Percentiles rank a stretch among this genome's conserved stretches.
These are phyloP conservation scores for Chaetogeoica ovagalla DNA, from an alignment of 2,888 invertebrate genomes.

Conservation along the genomic window DNA sequence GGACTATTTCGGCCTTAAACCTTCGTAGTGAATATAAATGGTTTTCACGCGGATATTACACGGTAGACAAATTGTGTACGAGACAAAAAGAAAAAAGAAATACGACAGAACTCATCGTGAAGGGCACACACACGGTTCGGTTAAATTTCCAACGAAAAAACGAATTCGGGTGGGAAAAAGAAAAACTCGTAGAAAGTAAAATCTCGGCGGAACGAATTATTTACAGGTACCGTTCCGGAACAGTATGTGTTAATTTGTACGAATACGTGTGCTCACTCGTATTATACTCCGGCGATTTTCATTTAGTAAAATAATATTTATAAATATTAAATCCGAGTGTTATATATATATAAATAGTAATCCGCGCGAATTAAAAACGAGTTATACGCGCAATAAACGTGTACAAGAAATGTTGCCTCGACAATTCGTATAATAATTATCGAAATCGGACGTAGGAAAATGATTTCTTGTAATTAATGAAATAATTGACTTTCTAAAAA, in stretches of 20 bases:
- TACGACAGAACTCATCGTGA: neutral
- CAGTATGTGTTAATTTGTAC: conserved; percentile 37
- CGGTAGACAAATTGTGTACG: no score
- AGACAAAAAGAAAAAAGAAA: neutral
- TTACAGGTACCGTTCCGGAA: conserved; percentile 45
- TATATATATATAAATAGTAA: no score
- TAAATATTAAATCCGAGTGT: neutral
- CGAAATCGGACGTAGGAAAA: no score
- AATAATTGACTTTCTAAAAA: no score
- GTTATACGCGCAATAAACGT: no score
- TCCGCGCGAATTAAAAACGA: no score
- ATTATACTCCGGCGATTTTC: neutral
- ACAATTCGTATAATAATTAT: no score
- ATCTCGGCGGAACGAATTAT: conserved; percentile 47
- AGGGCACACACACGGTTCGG: neutral
- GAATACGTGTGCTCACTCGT: neutral
- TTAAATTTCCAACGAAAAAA: conserved; percentile 8
- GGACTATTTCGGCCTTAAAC: no score
- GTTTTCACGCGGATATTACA: no score
- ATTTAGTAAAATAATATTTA: neutral
- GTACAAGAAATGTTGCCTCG: no score
- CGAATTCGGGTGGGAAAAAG: conserved; percentile 10
- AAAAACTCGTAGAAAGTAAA: conserved; percentile 48
- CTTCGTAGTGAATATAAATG: no score
- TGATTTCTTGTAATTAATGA: no score